These are phyloP conservation scores for Sinohyriopsis cumingii DNA, from an alignment of 2,888 invertebrate species.

Conservation along the genomic window DNA sequence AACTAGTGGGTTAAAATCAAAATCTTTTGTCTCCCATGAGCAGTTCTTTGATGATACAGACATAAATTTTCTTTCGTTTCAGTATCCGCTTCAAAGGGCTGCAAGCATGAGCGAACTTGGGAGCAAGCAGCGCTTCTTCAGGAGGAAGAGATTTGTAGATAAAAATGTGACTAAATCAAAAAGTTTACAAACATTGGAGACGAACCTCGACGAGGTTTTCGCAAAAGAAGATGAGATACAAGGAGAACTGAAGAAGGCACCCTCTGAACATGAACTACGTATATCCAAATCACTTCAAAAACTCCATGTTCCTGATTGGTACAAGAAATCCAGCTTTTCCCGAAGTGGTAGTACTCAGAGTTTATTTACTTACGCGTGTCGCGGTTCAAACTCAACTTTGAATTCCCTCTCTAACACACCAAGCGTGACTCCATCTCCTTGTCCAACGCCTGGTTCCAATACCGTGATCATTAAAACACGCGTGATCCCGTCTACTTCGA, in stretches of 20 bases:
- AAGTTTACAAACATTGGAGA: conserved; percentile 62
- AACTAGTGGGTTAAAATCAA: conserved; percentile 62
- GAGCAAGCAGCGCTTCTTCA: conserved; percentile 30
- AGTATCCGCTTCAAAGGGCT: conserved; percentile 56
- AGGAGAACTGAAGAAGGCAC: conserved; percentile 76
- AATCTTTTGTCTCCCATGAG: conserved; percentile 21
- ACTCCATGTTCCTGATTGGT: conserved; percentile 96
- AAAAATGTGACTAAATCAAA: conserved; percentile 61
- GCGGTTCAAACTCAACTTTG: conserved; percentile 59
- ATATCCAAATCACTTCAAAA: conserved; percentile 94
- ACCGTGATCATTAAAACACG: conserved; percentile 63
- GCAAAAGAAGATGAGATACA: conserved; percentile 38
- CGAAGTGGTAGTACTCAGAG: conserved; percentile 61
- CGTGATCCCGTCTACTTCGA: conserved; percentile 51
- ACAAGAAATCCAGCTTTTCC: conserved; percentile 76
- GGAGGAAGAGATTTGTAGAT: conserved; percentile 56
- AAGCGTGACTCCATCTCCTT: conserved; percentile 57
- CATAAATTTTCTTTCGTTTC: conserved; percentile 57
- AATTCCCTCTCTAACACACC: conserved; percentile 53
- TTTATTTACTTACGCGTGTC: conserved; percentile 43
- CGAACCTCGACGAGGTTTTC: conserved; percentile 58
- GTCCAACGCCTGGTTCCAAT: conserved; percentile 49
- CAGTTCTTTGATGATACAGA: conserved; percentile 53
- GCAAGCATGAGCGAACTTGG: conserved; percentile 63
- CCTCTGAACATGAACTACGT: conserved; percentile 94